phyloP scores from a whole-genome alignment of 1,140 invertebrate genomes.

The Drosophila sturtevanti region DNA sequence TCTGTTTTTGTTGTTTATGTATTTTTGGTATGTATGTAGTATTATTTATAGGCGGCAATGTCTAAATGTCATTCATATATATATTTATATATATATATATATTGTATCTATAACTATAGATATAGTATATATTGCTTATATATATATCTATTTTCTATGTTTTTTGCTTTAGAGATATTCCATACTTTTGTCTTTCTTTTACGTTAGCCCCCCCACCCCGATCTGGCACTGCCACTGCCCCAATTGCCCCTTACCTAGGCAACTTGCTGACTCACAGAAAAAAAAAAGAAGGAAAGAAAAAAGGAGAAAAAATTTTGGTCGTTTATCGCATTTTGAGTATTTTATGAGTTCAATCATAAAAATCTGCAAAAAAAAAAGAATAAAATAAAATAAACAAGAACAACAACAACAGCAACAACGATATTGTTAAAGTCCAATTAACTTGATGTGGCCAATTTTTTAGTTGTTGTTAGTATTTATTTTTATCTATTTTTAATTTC shows the following conservation, averaged over 20 bases:
- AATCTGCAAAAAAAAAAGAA: constrained; percentile 25
- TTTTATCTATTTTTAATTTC: constrained; percentile 44
- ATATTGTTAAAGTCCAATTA: constrained; percentile 4
- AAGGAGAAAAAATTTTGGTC: neutral
- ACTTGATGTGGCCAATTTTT: constrained; percentile 29
- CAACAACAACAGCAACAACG: constrained; percentile 28
- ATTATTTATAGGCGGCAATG: constrained; percentile 76
- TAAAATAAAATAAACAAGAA: constrained; percentile 4
- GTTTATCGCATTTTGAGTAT: constrained; percentile 57
- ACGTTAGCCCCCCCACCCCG: neutral
- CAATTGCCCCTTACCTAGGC: neutral
- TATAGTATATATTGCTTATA: constrained; percentile 11
- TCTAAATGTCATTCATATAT: constrained; percentile 41
- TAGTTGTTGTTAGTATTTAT: constrained; percentile 18
- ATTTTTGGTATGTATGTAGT: constrained; percentile 4
- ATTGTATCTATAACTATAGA: constrained; percentile 1
- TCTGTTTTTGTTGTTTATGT: constrained; percentile 21
- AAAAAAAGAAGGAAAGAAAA: constrained; percentile 1
- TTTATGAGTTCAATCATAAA: constrained; percentile 69
- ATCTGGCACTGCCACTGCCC: neutral
- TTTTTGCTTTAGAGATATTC: constrained; percentile 12
- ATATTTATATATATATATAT: constrained; percentile 22
- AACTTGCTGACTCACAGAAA: constrained; percentile 31
- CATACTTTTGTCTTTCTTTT: constrained; percentile 27
- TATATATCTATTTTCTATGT: constrained; percentile 29